These are phyloP conservation scores for Halichondria panicea DNA, from an alignment of 37 sponge, comb jelly and placozoan genomes.

Conservation along the genomic window DNA sequence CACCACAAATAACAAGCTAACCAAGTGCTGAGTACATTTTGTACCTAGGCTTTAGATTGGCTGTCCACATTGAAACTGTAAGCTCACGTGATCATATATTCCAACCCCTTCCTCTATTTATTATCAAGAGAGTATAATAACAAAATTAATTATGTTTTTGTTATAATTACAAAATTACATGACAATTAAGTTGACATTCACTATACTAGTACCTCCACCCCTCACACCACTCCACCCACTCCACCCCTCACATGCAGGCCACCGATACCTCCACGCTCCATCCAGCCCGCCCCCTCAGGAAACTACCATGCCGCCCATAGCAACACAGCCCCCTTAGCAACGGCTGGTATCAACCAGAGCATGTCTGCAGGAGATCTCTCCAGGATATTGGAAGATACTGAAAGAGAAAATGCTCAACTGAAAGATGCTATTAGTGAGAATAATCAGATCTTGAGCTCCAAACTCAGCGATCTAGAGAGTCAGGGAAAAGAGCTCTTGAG, in stretches of 20 bases:
- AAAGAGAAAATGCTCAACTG: slow-evolving; percentile 22
- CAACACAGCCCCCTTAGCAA: too few species aligned
- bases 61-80: too few species aligned
- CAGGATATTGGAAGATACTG: slow-evolving; percentile 22
- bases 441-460: slow-evolving; percentile 19
- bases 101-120: too few species aligned
- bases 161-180: slow-evolving; percentile 2
- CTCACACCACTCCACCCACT: too few species aligned
- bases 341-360: neutral
- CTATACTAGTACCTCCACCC: neutral
- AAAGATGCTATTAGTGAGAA: slow-evolving; percentile 7
- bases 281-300: slow-evolving; percentile 1
- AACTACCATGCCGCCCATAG: too few species aligned
- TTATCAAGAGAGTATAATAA: too few species aligned
- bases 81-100: too few species aligned
- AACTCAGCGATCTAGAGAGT: slow-evolving; percentile 24
- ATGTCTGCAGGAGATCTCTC: neutral
- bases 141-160: neutral
- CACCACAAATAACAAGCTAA: too few species aligned
- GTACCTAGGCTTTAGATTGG: too few species aligned
- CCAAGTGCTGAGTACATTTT: too few species aligned
- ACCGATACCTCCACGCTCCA: neutral
- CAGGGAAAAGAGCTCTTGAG: too few species aligned
- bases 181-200: neutral
- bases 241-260: too few species aligned